phyloP scores from a whole-genome alignment of 2,888 invertebrate species.

The Aleiodes leptofemur region DNA sequence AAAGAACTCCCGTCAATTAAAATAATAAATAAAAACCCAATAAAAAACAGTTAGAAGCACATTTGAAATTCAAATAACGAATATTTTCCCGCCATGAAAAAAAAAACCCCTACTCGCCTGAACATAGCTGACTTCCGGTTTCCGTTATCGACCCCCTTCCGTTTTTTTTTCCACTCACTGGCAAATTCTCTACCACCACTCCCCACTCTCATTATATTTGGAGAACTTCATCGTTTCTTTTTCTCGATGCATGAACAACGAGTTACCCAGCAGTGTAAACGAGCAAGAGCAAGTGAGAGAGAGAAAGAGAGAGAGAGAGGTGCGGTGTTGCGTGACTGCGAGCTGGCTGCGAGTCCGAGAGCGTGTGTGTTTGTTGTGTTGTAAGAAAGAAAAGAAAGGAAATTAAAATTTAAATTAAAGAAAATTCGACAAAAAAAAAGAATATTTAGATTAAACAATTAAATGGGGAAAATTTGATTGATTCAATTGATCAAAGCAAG shows the following conservation, averaged over 20 bases:
- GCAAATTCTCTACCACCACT: conserved; percentile 1
- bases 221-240: not conserved
- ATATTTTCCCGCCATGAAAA: not conserved
- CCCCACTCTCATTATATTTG: not conserved
- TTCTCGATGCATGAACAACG: conserved; percentile 9
- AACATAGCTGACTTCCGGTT: conserved; percentile 13
- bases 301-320: conserved; percentile 60
- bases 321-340: conserved; percentile 71
- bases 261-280: conserved; percentile 49
- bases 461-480: not conserved
- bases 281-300: conserved; percentile 57
- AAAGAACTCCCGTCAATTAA: too few relatives aligned
- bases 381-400: conserved; percentile 55
- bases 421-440: not conserved
- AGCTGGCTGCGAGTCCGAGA: conserved; percentile 67
- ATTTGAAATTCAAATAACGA: not conserved
- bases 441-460: not conserved
- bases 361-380: conserved; percentile 73
- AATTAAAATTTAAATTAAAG: not conserved
- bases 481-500: not conserved
- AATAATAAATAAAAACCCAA: not conserved
- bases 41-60: too few relatives aligned
- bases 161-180: not conserved
- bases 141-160: conserved; percentile 30
- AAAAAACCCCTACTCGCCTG: too few relatives aligned